phyloP scores from a whole-genome alignment of 2,113 vertebrate species.

The Centrocercus urophasianus region DNA sequence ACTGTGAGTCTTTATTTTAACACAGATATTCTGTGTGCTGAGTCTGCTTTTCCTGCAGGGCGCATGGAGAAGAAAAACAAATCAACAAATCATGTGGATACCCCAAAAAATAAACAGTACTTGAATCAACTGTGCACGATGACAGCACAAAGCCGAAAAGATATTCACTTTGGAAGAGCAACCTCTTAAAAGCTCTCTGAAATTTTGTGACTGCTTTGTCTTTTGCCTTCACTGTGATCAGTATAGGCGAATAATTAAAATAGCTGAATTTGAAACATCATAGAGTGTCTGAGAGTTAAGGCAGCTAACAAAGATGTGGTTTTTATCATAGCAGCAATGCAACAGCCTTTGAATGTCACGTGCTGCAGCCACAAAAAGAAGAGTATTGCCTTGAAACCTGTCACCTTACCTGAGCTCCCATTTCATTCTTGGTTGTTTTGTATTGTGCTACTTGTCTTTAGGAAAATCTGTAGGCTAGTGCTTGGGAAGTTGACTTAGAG shows the following conservation, averaged over 20 bases:
- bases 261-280: neutral
- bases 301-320: no score
- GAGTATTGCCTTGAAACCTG: neutral
- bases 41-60: slow-evolving; percentile 1
- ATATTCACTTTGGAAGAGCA: slow-evolving; percentile 17
- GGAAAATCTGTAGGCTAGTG: neutral
- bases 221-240: neutral
- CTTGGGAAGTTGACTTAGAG: neutral
- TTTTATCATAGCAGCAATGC: no score
- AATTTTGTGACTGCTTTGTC: neutral
- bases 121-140: slow-evolving; percentile 2
- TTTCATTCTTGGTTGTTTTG: neutral
- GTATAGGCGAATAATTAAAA: neutral
- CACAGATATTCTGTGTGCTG: neutral
- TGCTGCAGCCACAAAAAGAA: neutral
- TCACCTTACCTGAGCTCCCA: neutral
- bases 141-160: neutral
- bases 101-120: neutral
- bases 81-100: neutral
- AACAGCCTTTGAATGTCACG: neutral
- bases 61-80: neutral
- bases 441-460: neutral
- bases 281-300: neutral
- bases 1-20: neutral
- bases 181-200: slow-evolving; percentile 20